Base-by-base conservation (phyloP, 2,888 invertebrate species). In the Anagyrus pseudococci region DNA sequence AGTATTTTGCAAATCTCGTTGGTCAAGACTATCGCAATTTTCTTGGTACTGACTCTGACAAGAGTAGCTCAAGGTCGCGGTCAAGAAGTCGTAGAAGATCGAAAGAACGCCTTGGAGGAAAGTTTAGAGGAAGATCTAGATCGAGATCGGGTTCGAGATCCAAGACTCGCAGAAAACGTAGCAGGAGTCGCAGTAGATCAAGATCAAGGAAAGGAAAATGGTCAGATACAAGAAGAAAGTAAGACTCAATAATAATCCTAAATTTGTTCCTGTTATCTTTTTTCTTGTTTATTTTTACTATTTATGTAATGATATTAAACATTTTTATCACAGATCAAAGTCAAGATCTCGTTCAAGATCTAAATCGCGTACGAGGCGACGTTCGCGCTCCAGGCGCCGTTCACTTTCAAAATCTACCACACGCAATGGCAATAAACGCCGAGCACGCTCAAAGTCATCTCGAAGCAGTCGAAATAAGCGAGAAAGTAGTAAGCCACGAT, bases 1-100 rank as follows among this genome's bases (percentile, higher is more conserved):
- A 87, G 70, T 88, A 88, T 65, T 87, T 88, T 68, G 85, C 86
- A 53, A 87, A 84, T 71, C 80, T 89, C 37, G 82, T 86, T 0
- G 84, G 86, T 48, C 82, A 85, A 44, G 85, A 86, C 54, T 80
- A 82, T 22, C 85, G 84, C 59, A 83, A 80, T 68, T 82, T 83
- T 67, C 83, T 85, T 69, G 84, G 84, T 53, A 81, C 68, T 70
- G 81, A 73, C 56, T 75, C 73, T 46, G 73, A 73, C 3, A 69
- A 75, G 49, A 75, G 69, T 58, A 13, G 19, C 1, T 57, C 77
- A 76, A 2, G 79, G 75, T 52, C 77, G 76, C 40, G 71, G 67
- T 29, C 68, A 67, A 66, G 66, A 23, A 71, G 69, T 37, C 69
- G 72, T 26, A 72, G 73, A 1, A 65, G 70, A 10, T 68, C 71